Evolutionary conservation across 2,113 vertebrate species (phyloP), one percentile per base, ranked within the genome.

Genomic region (Lichenostomus cassidix): DNA sequence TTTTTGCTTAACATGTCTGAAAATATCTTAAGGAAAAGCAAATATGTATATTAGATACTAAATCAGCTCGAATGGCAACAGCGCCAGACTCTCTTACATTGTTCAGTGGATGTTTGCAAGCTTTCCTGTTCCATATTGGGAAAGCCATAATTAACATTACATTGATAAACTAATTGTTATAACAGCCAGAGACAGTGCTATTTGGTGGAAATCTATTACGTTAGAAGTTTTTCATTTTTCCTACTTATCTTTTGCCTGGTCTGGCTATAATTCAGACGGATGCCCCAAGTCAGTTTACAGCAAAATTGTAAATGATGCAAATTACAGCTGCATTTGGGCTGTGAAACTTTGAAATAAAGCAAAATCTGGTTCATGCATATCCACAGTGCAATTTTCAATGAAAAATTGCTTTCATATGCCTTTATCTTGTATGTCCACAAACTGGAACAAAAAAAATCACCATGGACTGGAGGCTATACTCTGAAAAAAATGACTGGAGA

Each of bases 121-220:
- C 2, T 68, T 90, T 90, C 16, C 47, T 60, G 41, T 75, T 87
- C 53, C 44, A 68, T 62, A 17, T 5, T 41, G 25, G 52, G 69
- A 88, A 95, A 95, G 22, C 25, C 2, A 9, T 83, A 89, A 93
- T 91, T 56, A 94, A 71, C 79, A 83, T 63, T 87, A 78, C 86
- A 96, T 92, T 90, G 85, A 96, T 93, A 92, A 94, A 81, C 73
- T 93, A 96, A 94, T 96, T 94, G 83, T 91, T 91, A 13, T 68
- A 96, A 91, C 94, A 92, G 53, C 11, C 80, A 83, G 39, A 94
- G 63, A 95, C 73, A 94, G 46, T 90, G 79, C 15, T 95, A 41
- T 87, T 90, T 75, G 76, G 64, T 90, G 60, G 83, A 95, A 96
- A 96, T 89, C 44, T 78, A 96, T 90, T 83, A 55, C 20, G 17